Evolutionary conservation across 2,888 invertebrate genomes (phyloP).

Genomic region (Megastigmus dorsalis): DNA sequence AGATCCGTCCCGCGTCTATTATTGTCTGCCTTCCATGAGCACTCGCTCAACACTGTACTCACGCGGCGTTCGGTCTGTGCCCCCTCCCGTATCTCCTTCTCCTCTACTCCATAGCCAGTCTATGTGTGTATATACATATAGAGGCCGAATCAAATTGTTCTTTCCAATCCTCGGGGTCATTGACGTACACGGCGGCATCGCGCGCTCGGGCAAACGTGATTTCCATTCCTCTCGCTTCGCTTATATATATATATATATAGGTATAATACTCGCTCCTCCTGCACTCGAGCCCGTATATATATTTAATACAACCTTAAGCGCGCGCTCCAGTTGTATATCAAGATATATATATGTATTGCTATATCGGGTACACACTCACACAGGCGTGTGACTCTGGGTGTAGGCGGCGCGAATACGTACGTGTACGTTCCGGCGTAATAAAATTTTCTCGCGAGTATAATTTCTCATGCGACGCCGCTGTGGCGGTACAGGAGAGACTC

Average conservation of each 20-base stretch:
- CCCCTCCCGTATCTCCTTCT: background rate
- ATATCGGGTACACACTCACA: background rate
- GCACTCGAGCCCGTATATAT: background rate
- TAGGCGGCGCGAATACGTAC: background rate
- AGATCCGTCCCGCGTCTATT: too few species aligned
- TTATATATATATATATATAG: background rate
- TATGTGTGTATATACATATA: too few species aligned
- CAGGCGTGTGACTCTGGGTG: background rate
- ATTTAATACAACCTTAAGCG: too few species aligned
- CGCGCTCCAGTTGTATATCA: too few species aligned
- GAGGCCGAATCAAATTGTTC: conserved; percentile 7
- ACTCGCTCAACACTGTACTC: too few species aligned
- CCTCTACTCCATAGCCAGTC: background rate
- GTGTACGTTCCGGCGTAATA: conserved; percentile 5
- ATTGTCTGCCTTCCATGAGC: too few species aligned
- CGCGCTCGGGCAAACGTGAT: conserved; percentile 5
- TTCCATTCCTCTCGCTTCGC: conserved; percentile 21
- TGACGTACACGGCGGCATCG: background rate
- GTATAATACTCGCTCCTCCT: too few species aligned
- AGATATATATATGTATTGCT: background rate
- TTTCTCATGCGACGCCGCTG: background rate
- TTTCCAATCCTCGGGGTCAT: conserved; percentile 26
- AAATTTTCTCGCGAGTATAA: conserved; percentile 16
- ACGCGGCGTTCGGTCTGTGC: too few species aligned
- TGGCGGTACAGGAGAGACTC: background rate